phyloP scores from a whole-genome alignment of 2,797 vertebrate species.

The Peromyscus attwateri region DNA sequence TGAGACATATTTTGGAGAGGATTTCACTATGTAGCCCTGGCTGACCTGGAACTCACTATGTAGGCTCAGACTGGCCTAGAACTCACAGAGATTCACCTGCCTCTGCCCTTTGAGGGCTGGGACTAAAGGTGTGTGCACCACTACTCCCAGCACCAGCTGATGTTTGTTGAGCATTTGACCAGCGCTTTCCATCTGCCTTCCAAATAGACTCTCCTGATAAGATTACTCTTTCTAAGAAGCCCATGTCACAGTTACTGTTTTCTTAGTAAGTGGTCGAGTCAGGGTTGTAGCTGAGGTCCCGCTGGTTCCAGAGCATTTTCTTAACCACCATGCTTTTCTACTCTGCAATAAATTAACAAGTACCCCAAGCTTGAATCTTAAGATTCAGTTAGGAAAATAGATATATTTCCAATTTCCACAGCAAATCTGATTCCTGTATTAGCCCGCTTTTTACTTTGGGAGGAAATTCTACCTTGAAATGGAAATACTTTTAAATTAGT shows the following conservation, averaged over 20 bases:
- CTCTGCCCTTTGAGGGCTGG: not conserved
- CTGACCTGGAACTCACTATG: not conserved
- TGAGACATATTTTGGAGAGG: not conserved
- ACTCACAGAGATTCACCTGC: not conserved
- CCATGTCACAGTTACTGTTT: not conserved
- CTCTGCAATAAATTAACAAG: not conserved
- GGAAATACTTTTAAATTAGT: slow-evolving; percentile 50
- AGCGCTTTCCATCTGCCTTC: not conserved
- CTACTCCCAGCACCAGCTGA: not conserved
- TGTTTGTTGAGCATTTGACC: slow-evolving; percentile 32
- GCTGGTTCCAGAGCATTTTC: not conserved
- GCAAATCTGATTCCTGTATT: slow-evolving; percentile 18
- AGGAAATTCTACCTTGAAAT: slow-evolving; percentile 37
- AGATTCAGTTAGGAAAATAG: slow-evolving; percentile 37
- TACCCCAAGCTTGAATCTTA: slow-evolving; percentile 3
- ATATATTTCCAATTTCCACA: not conserved
- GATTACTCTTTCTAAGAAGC: slow-evolving; percentile 7
- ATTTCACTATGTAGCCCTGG: not conserved
- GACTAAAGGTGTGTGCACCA: not conserved
- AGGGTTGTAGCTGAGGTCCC: not conserved
- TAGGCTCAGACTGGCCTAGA: not conserved
- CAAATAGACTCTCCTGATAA: not conserved
- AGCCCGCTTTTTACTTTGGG: not conserved
- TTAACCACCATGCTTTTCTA: not conserved
- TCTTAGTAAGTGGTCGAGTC: slow-evolving; percentile 32